phyloP scores from a whole-genome alignment of 2,888 invertebrate species.

The Dryobota labecula region DNA sequence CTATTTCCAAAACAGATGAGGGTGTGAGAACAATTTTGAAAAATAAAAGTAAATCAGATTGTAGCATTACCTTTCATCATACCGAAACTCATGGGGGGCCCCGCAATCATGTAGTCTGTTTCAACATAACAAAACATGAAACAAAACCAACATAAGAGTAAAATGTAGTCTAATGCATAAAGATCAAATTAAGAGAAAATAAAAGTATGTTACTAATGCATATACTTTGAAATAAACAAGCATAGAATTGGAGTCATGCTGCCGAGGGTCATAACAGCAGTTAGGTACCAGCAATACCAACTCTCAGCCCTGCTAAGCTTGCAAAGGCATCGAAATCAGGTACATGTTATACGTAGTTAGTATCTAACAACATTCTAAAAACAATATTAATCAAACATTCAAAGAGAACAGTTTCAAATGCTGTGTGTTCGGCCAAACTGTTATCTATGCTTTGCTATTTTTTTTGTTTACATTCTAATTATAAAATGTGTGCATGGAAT shows the following conservation, averaged over 20 bases:
- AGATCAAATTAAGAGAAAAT: conserved; percentile 77
- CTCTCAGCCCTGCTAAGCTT: conserved; percentile 84
- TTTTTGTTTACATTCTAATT: conserved; percentile 38
- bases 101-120: conserved; percentile 93
- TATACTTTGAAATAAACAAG: conserved; percentile 78
- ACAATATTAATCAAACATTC: conserved; percentile 68
- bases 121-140: conserved; percentile 93
- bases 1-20: conserved; percentile 85
- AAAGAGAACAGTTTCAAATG: conserved; percentile 65
- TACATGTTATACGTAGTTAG: conserved; percentile 79
- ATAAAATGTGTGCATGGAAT: conserved; percentile 71
- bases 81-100: conserved; percentile 96
- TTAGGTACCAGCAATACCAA: conserved; percentile 86
- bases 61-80: conserved; percentile 95
- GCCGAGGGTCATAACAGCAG: conserved; percentile 77
- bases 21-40: conserved; percentile 85
- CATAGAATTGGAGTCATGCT: conserved; percentile 86
- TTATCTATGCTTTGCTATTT: conserved; percentile 65
- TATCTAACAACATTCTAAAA: conserved; percentile 83
- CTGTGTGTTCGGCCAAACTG: conserved; percentile 68
- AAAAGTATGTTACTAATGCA: conserved; percentile 81
- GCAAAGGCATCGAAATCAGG: conserved; percentile 78
- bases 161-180: conserved; percentile 91
- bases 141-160: conserved; percentile 93
- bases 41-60: conserved; percentile 80